Base-by-base conservation (phyloP, 1,140 invertebrate species). In the Euura saliciscinereae region DNA sequence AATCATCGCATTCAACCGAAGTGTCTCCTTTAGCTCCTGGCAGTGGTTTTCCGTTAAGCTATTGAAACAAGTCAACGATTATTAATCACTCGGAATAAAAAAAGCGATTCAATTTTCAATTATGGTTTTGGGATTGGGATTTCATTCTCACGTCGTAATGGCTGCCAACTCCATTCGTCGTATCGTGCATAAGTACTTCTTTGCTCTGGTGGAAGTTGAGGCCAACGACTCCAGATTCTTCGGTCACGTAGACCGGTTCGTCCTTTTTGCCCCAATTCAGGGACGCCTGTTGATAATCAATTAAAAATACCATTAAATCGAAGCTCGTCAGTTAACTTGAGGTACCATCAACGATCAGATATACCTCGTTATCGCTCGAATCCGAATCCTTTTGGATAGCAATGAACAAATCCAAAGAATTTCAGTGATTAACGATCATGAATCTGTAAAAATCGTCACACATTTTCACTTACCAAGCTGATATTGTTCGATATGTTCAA, bases 161-260 rank as follows among this genome's bases (percentile, higher is more conserved):
- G 74, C 82, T 87, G 59, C 84, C 84, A 75, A 87, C 80, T 70
- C 94, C 93, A 82, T 95, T 95, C 43, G 89, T 89, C 44, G 89
- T 90, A 75, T 95, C 94, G 68, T 93, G 90, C 69, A 95, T 94
- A 11, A 95, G 90, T 78, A 94, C 90, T 87, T 96, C 95, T 90
- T 96, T 96, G 84, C 94, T 95, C 86, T 96, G 94, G 84, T 95
- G 93, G 89, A 96, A 96, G 85, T 95, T 95, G 2, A 97, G 89
- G 0, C 95, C 95, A 13, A 96, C 92, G 0, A 96, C 94, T 70
- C 94, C 93, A 66, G 94, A 94, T 81, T 96, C 94, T 76, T 96
- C 94, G 6, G 93, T 94, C 43, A 93, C 92, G 80, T 94, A 95
- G 4, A 95, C 93, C 6, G 94, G 92, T 76, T 94, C 93, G 78